Conservation (phyloP, 2,113 vertebrate species). For the Petrocephalus zakoni region DNA sequence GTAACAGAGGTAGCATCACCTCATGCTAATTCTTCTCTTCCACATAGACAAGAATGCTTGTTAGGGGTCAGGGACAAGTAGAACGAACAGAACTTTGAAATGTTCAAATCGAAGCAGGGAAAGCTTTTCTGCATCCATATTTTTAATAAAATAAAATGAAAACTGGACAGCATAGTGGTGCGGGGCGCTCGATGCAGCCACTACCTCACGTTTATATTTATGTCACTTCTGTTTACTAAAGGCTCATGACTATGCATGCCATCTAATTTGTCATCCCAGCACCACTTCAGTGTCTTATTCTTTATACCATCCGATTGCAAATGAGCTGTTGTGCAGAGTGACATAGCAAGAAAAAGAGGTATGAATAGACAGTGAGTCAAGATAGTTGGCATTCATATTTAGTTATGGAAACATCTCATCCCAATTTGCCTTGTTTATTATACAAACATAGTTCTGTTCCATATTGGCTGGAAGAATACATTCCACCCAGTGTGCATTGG, state of each 20-base stretch:
- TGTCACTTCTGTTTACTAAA: neutral
- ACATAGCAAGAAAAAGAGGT: neutral
- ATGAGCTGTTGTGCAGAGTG: neutral
- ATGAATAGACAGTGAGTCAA: neutral
- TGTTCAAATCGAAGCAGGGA: too few species aligned
- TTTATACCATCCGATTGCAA: neutral
- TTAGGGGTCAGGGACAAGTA: neutral
- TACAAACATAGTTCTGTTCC: neutral
- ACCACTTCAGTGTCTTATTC: neutral
- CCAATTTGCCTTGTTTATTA: neutral
- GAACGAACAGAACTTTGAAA: neutral
- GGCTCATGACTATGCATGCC: neutral
- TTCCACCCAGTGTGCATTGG: neutral
- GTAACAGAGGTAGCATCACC: neutral
- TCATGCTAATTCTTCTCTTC: neutral
- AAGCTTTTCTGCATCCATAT: neutral
- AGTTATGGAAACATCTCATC: neutral
- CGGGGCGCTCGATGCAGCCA: neutral
- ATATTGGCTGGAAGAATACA: neutral
- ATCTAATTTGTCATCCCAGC: neutral
- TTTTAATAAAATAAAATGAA: neutral
- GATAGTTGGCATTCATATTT: slow-evolving; percentile 6
- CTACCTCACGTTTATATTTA: neutral
- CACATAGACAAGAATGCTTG: neutral
- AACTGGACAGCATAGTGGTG: neutral